These are phyloP conservation scores for Rhinophrynus dorsalis DNA, from an alignment of 2,797 vertebrate genomes.

Conservation along the genomic window DNA sequence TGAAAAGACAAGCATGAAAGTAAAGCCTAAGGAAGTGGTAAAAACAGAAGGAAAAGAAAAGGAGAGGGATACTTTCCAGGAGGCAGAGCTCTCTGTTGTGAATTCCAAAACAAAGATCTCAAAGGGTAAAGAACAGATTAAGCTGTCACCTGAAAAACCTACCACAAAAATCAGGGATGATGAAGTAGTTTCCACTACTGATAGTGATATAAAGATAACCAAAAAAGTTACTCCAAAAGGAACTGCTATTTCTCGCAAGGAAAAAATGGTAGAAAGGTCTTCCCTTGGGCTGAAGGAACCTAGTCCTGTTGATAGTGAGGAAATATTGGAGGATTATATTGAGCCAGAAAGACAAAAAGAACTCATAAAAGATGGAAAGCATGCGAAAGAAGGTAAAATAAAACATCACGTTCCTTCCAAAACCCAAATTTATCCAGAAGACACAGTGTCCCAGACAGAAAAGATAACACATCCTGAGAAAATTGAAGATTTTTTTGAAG, in stretches of 20 bases:
- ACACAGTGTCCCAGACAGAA: constrained; percentile 11
- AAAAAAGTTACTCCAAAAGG: constrained; percentile 46
- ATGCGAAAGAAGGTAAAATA: constrained; percentile 18
- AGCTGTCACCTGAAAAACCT: background rate
- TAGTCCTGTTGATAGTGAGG: constrained; percentile 26
- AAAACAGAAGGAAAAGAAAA: background rate
- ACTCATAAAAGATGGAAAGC: constrained; percentile 33
- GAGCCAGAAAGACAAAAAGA: background rate
- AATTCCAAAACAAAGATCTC: background rate
- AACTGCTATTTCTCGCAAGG: constrained; percentile 36
- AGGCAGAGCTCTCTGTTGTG: background rate
- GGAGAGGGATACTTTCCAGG: background rate
- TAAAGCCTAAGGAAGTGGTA: background rate
- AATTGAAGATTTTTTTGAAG: constrained; percentile 14
- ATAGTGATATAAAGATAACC: background rate
- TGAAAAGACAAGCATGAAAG: background rate
- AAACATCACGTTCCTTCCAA: background rate
- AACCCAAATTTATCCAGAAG: background rate
- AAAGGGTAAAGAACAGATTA: background rate
- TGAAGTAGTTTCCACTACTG: background rate
- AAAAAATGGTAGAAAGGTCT: constrained; percentile 35
- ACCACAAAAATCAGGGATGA: background rate
- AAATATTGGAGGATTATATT: background rate
- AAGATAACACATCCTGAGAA: constrained; percentile 24
- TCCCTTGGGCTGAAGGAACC: constrained; percentile 29